phyloP scores from a whole-genome alignment of 2,888 invertebrate species.

The Hypomecis punctinalis region DNA sequence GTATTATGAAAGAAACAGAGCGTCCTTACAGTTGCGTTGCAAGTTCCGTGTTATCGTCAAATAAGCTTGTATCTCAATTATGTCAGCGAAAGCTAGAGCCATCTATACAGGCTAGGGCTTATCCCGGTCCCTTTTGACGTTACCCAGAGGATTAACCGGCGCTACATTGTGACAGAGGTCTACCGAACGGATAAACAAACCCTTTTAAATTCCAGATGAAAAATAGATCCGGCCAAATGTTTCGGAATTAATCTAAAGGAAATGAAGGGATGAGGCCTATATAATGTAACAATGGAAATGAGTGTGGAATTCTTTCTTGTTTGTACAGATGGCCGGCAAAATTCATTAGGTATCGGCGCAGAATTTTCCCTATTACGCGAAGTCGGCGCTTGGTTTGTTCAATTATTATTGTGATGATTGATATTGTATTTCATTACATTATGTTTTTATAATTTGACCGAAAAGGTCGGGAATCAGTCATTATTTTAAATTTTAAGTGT shows the following conservation, averaged over 20 bases:
- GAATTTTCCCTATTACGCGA: too few species aligned
- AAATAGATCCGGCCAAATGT: constrained; percentile 32
- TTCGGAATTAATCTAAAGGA: constrained; percentile 32
- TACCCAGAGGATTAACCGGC: constrained; percentile 27
- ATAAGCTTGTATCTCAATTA: constrained; percentile 3
- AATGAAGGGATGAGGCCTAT: constrained; percentile 22
- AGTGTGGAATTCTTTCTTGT: constrained; percentile 11
- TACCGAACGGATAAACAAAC: constrained; percentile 35
- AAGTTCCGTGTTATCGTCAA: background rate
- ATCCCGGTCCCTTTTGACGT: constrained; percentile 24
- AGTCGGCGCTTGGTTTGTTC: too few species aligned
- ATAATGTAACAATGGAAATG: constrained; percentile 15
- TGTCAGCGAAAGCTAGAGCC: constrained; percentile 13
- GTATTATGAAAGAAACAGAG: too few species aligned
- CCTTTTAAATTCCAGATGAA: constrained; percentile 35
- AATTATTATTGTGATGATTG: too few species aligned
- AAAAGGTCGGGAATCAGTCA: too few species aligned
- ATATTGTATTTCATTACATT: too few species aligned
- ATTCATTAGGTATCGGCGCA: background rate
- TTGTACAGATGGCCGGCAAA: background rate
- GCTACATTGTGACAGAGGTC: constrained; percentile 28
- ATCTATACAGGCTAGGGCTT: constrained; percentile 18
- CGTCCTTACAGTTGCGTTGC: too few species aligned
- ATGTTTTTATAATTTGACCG: too few species aligned
- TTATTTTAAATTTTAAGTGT: too few species aligned